Conservation (phyloP, 2,888 invertebrate genomes). For the Andrena bicolor region DNA sequence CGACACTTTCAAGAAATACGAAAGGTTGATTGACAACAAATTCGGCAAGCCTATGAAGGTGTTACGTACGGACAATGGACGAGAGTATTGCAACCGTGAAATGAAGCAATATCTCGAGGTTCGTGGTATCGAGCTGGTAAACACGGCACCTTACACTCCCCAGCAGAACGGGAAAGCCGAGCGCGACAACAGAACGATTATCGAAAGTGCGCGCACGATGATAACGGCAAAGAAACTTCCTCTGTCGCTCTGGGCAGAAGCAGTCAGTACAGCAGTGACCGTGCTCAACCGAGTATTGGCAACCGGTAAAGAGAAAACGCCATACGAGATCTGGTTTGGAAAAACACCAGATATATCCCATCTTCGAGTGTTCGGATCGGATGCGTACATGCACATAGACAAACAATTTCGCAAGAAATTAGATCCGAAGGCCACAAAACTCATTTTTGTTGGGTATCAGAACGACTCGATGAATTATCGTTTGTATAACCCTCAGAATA, state of each 20-base stretch:
- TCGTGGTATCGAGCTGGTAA: neutral
- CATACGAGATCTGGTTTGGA: constrained; percentile 3
- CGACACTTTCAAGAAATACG: neutral
- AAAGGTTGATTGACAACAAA: neutral
- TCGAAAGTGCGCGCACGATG: constrained; percentile 6
- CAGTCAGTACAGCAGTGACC: neutral
- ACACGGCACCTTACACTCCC: constrained; percentile 11
- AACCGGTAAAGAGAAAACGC: neutral
- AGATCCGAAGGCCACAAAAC: neutral
- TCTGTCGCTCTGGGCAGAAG: neutral
- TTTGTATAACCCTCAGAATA: neutral
- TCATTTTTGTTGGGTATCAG: constrained; percentile 8
- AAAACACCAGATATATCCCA: neutral
- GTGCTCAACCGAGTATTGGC: neutral
- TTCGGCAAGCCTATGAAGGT: neutral
- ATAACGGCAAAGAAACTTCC: neutral
- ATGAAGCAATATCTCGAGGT: neutral
- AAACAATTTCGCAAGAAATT: constrained; percentile 6
- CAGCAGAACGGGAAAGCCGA: constrained; percentile 17
- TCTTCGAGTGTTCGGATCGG: neutral
- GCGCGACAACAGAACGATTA: constrained; percentile 2
- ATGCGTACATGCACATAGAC: neutral
- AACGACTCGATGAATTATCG: neutral
- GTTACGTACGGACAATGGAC: constrained; percentile 1
- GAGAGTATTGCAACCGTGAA: constrained; percentile 3